phyloP scores from a whole-genome alignment of 2,113 vertebrate genomes.

The Seriola quinqueradiata region DNA sequence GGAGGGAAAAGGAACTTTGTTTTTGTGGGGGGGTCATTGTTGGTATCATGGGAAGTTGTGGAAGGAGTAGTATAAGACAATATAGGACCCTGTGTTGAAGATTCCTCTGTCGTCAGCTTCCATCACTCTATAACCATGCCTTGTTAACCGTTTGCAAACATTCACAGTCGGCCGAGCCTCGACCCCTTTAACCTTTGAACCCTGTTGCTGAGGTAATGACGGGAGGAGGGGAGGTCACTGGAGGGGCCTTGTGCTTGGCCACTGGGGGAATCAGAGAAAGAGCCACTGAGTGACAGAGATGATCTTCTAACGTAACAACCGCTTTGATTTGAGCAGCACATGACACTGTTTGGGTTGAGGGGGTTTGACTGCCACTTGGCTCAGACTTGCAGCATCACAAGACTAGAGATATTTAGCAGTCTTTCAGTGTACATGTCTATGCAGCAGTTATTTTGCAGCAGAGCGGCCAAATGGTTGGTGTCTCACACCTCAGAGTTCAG shows the following conservation, averaged over 20 bases:
- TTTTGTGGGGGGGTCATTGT: not conserved
- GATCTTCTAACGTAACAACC: not conserved
- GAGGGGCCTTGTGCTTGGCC: not conserved
- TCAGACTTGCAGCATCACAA: too few species aligned
- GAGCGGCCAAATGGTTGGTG: not conserved
- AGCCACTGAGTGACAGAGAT: conserved; percentile 11
- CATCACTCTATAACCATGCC: conserved; percentile 21
- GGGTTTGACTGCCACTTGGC: not conserved
- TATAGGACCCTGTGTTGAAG: conserved; percentile 10
- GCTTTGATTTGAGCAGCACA: not conserved
- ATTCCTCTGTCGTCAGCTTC: conserved; percentile 4
- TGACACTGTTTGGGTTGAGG: not conserved
- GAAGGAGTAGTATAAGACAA: conserved; percentile 2
- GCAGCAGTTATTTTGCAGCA: not conserved
- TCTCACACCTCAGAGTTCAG: not conserved
- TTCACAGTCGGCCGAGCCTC: conserved; percentile 8
- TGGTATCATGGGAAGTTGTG: not conserved
- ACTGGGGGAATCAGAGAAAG: conserved; percentile 31
- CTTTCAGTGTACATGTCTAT: not conserved
- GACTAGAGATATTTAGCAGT: too few species aligned
- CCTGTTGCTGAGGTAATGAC: conserved; percentile 32
- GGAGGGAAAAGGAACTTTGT: not conserved
- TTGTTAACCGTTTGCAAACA: conserved; percentile 50
- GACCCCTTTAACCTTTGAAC: conserved; percentile 56
- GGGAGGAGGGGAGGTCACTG: conserved; percentile 35